Conservation (phyloP, 2,797 vertebrate species). For the Coluber constrictor region DNA sequence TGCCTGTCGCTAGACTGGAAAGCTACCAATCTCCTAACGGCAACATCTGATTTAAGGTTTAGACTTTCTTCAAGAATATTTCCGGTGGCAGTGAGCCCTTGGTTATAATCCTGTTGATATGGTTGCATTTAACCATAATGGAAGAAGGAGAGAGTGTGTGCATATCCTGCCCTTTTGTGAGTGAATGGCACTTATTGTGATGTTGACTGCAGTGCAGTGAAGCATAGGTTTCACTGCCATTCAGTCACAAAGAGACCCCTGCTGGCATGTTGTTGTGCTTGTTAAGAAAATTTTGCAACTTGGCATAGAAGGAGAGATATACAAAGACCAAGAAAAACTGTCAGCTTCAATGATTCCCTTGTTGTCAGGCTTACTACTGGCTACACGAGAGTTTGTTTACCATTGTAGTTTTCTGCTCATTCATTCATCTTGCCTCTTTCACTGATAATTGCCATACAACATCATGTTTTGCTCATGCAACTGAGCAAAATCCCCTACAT, state of each 20-base stretch:
- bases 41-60: neutral
- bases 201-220: slow-evolving; percentile 1
- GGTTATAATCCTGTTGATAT: neutral
- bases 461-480: neutral
- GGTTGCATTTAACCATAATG: neutral
- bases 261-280: slow-evolving; percentile 32
- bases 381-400: neutral
- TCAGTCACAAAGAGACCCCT: slow-evolving; percentile 29
- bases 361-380: slow-evolving; percentile 24
- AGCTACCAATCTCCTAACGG: neutral
- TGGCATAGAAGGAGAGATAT: neutral
- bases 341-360: slow-evolving; percentile 14
- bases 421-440: slow-evolving; percentile 3
- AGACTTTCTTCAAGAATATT: neutral
- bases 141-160: neutral
- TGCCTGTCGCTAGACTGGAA: neutral
- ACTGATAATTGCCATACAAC: neutral
- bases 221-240: neutral
- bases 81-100: neutral
- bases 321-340: slow-evolving; percentile 19
- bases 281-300: slow-evolving; percentile 33
- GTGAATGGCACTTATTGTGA: rapidly evolving
- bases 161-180: neutral
- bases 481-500: slow-evolving; percentile 6
- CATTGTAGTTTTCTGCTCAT: neutral